Percentiles rank a stretch among this genome's conserved stretches.
Conservation (phyloP, 2,113 vertebrate genomes). For the Heteronetta atricapilla region DNA sequence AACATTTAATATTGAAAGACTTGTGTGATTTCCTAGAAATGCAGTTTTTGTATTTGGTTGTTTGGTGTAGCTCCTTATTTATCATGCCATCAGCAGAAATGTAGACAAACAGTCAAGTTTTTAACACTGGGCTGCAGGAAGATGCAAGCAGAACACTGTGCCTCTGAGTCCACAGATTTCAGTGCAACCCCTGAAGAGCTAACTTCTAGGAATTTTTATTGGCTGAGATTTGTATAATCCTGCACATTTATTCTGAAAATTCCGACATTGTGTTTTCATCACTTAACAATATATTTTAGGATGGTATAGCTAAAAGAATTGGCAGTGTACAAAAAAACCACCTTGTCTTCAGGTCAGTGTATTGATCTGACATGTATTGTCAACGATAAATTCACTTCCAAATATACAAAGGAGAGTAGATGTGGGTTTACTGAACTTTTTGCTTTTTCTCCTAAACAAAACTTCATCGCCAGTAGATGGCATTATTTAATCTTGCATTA, state of each 20-base stretch:
- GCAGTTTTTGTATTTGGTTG: background rate
- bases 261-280: background rate
- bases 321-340: background rate
- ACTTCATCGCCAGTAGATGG: constrained; percentile 74
- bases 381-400: background rate
- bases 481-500: constrained; percentile 57
- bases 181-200: background rate
- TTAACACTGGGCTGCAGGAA: background rate
- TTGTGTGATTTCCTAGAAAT: background rate
- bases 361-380: background rate
- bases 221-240: background rate
- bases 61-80: background rate
- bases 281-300: background rate
- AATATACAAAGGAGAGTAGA: background rate
- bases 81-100: background rate
- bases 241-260: background rate
- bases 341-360: background rate
- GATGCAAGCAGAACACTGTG: background rate
- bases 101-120: background rate
- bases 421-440: background rate
- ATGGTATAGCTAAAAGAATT: background rate
- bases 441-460: constrained; percentile 3
- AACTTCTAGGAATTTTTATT: background rate
- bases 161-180: background rate
- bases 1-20: background rate